Evolutionary conservation across 2,888 invertebrate species (phyloP).

Genomic region (Lasioglossum zephyrum): DNA sequence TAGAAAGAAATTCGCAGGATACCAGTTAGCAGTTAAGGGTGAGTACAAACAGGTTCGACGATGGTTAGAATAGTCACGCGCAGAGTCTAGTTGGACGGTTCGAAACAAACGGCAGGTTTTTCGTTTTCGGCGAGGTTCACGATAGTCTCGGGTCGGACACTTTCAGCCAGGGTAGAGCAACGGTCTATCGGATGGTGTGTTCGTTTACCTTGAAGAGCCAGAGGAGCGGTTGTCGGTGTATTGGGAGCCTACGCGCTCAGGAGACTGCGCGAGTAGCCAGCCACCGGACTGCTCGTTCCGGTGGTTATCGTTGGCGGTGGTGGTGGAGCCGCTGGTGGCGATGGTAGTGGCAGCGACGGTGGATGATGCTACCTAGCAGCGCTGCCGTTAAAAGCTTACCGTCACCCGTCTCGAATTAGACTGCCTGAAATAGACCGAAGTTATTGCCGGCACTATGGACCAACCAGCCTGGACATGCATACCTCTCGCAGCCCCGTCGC

Average conservation of each 20-base stretch:
- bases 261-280: conserved; percentile 79
- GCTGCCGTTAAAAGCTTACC: conserved; percentile 80
- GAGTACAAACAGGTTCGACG: not conserved
- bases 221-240: conserved; percentile 74
- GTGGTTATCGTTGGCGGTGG: conserved; percentile 63
- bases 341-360: conserved; percentile 48
- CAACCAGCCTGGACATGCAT: conserved; percentile 63
- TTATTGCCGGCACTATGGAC: conserved; percentile 69
- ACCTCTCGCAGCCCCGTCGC: conserved; percentile 41
- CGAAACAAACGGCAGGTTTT: not conserved
- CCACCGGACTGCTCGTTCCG: conserved; percentile 66
- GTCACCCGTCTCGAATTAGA: conserved; percentile 83
- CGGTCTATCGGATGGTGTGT: not conserved
- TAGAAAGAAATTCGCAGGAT: not conserved
- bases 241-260: conserved; percentile 77
- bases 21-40: not conserved
- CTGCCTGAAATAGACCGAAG: conserved; percentile 79
- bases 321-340: conserved; percentile 54
- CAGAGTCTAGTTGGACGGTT: not conserved
- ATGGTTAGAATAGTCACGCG: not conserved
- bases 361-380: conserved; percentile 61
- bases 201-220: conserved; percentile 78
- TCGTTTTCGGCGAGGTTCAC: not conserved
- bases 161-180: not conserved
- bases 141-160: not conserved